phyloP scores from a whole-genome alignment of 2,113 vertebrate genomes.

The Sisor rabdophorus region DNA sequence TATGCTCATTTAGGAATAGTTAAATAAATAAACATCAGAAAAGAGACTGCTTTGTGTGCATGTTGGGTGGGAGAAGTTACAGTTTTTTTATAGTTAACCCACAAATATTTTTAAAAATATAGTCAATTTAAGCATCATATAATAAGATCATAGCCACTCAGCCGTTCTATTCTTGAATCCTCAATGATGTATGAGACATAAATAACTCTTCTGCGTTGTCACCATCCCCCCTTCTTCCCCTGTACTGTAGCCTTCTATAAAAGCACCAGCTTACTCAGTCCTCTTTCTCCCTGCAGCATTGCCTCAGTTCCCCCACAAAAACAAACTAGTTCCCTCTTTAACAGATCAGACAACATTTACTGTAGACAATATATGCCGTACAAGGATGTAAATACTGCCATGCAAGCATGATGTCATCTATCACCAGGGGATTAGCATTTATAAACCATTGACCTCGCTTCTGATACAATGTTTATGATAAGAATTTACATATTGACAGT shows the following conservation, averaged over 20 bases:
- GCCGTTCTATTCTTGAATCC: neutral
- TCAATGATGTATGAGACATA: slow-evolving; percentile 25
- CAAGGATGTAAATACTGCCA: slow-evolving; percentile 19
- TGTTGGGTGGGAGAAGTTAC: too few relatives aligned
- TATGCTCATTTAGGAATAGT: neutral
- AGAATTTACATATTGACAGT: neutral
- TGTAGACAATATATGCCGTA: slow-evolving; percentile 37
- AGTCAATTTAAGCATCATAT: neutral
- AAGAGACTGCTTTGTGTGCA: neutral
- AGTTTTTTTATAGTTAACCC: neutral
- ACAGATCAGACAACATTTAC: slow-evolving; percentile 8
- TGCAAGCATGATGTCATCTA: slow-evolving; percentile 25
- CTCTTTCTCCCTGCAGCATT: slow-evolving; percentile 16
- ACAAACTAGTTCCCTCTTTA: slow-evolving; percentile 4
- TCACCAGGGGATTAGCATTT: slow-evolving; percentile 53
- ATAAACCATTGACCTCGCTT: slow-evolving; percentile 32
- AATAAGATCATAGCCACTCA: neutral
- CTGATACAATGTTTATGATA: neutral
- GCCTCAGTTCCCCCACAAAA: slow-evolving; percentile 45
- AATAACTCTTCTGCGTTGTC: slow-evolving; percentile 31
- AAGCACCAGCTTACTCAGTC: slow-evolving; percentile 45
- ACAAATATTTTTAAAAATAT: neutral
- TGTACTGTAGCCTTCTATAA: slow-evolving; percentile 57
- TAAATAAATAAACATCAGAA: neutral
- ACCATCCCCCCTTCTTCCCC: slow-evolving; percentile 43